These are phyloP conservation scores for Gari tellinella DNA, from an alignment of 2,888 invertebrate genomes.

Conservation along the genomic window DNA sequence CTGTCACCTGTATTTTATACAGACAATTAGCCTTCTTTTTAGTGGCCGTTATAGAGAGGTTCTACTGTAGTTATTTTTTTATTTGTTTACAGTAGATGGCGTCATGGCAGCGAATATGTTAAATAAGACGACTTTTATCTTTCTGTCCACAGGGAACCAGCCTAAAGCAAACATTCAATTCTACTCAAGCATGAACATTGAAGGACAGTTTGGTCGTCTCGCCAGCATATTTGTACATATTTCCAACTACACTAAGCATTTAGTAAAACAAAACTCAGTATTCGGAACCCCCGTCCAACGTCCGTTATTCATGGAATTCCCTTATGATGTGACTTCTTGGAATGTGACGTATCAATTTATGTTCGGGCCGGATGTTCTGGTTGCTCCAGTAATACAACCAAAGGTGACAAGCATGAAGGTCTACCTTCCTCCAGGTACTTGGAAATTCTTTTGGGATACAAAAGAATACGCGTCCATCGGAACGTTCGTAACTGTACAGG, in stretches of 20 bases:
- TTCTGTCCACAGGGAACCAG: conserved; percentile 70
- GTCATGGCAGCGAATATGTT: too few species aligned
- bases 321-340: conserved; percentile 61
- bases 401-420: conserved; percentile 64
- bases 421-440: conserved; percentile 73
- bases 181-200: conserved; percentile 60
- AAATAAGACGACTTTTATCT: too few species aligned
- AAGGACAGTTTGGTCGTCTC: conserved; percentile 69
- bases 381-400: conserved; percentile 75
- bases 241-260: conserved; percentile 69
- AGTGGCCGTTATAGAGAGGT: too few species aligned
- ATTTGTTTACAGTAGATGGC: too few species aligned
- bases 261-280: conserved; percentile 51
- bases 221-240: conserved; percentile 68
- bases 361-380: conserved; percentile 77
- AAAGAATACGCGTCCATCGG: conserved; percentile 39
- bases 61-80: too few species aligned
- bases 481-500: conserved; percentile 54
- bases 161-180: conserved; percentile 74
- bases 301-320: conserved; percentile 76
- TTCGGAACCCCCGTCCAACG: conserved; percentile 77
- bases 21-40: too few species aligned
- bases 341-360: conserved; percentile 75
- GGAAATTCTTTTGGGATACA: conserved; percentile 73
- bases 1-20: too few species aligned